Conservation (phyloP, 2,797 vertebrate species). For the Phyllotis vaccarum region DNA sequence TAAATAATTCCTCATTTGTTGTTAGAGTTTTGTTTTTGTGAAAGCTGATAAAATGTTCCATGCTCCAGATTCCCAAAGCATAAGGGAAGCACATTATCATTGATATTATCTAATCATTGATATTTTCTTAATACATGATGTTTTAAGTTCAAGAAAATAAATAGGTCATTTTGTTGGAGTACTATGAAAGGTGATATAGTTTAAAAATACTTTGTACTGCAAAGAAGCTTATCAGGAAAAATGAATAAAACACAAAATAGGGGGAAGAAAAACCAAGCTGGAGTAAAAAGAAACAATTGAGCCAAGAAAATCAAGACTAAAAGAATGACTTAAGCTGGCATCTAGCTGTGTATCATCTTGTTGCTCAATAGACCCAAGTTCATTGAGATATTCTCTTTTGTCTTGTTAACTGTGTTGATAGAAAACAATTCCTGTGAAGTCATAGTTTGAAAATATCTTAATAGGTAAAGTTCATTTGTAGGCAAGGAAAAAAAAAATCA, state of each 20-base stretch:
- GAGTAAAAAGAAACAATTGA: conserved; percentile 56
- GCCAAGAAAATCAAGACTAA: conserved; percentile 64
- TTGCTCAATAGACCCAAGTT: conserved; percentile 56
- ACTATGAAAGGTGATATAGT: not conserved
- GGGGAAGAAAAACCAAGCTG: not conserved
- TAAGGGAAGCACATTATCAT: not conserved
- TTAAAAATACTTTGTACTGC: not conserved
- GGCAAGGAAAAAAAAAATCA: not conserved
- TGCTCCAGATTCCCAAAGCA: not conserved
- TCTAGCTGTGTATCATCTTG: conserved; percentile 65
- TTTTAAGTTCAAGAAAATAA: not conserved
- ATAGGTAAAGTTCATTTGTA: conserved; percentile 66
- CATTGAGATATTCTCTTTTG: conserved; percentile 58
- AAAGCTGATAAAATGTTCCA: rapidly evolving
- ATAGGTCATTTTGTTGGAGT: not conserved
- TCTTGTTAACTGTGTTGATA: not conserved
- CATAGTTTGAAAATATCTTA: conserved; percentile 71
- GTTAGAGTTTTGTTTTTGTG: no score
- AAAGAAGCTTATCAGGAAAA: conserved; percentile 37
- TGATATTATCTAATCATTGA: no score
- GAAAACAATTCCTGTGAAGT: conserved; percentile 28
- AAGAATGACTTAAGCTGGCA: conserved; percentile 71
- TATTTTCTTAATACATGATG: not conserved
- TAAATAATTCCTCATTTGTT: no score
- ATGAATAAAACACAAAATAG: not conserved